Conservation (phyloP, 1,140 invertebrate genomes). For the Lordiphosa collinella region DNA sequence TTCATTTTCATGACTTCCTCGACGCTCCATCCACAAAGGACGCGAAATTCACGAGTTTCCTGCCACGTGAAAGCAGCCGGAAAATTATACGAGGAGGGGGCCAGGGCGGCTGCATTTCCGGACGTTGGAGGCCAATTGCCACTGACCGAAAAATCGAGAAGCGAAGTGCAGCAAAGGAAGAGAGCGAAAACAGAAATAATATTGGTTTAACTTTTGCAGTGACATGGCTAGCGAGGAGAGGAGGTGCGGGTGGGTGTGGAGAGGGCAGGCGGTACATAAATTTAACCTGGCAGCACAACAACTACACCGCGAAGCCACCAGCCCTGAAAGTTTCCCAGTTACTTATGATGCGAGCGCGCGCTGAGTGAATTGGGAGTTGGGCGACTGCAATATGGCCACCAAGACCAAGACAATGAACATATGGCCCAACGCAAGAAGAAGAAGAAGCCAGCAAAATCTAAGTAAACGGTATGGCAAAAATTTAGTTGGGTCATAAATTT, state of each 20-base stretch:
- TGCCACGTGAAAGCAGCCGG: conserved; percentile 63
- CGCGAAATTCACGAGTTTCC: conserved; percentile 62
- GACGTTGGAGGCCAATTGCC: conserved; percentile 57
- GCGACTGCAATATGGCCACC: no score
- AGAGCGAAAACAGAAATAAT: conserved; percentile 36
- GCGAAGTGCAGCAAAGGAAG: conserved; percentile 47
- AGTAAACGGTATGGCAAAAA: no score
- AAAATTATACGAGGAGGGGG: conserved; percentile 50
- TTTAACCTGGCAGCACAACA: conserved; percentile 8
- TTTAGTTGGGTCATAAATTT: no score
- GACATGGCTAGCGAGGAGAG: background rate
- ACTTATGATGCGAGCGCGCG: no score
- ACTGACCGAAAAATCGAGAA: conserved; percentile 68
- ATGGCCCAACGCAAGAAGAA: no score
- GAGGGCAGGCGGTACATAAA: conserved; percentile 21
- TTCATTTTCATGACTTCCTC: conserved; percentile 52
- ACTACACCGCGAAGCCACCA: no score
- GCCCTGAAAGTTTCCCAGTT: conserved; percentile 1
- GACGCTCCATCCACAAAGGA: conserved; percentile 27
- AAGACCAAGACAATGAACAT: no score
- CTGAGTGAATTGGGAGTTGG: no score
- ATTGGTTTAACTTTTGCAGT: conserved; percentile 63
- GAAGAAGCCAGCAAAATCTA: no score
- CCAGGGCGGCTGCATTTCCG: conserved; percentile 21
- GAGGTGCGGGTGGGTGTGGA: background rate